Evolutionary conservation across 2,113 vertebrate species (phyloP).

Genomic region (Mustela lutreola): DNA sequence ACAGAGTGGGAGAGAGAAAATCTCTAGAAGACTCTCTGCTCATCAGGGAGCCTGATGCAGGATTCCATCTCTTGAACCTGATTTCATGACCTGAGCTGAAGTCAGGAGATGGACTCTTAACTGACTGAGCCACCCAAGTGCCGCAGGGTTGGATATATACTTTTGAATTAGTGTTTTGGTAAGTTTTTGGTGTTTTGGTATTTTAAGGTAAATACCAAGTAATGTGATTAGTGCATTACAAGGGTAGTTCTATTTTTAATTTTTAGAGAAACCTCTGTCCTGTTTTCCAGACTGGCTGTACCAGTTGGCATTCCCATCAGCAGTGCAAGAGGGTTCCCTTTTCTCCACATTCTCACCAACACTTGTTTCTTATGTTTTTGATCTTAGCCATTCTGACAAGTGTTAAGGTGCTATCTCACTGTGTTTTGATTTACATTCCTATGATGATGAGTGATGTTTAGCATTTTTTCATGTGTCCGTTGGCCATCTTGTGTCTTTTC

Average conservation of each 20-base stretch:
- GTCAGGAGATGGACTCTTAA: neutral
- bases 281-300: neutral
- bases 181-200: neutral
- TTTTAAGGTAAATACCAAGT: neutral
- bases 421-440: too few relatives aligned
- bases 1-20: neutral
- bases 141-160: neutral
- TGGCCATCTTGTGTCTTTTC: too few relatives aligned
- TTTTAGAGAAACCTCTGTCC: neutral
- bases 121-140: neutral
- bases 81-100: neutral
- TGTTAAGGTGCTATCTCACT: too few relatives aligned
- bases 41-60: neutral
- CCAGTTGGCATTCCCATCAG: neutral
- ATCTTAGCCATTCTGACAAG: too few relatives aligned
- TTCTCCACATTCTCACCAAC: neutral
- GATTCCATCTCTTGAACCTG: neutral
- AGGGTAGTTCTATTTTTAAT: neutral
- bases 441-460: too few relatives aligned
- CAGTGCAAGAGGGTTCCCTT: neutral
- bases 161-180: neutral
- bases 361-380: neutral
- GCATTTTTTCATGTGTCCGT: too few relatives aligned
- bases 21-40: neutral
- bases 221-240: neutral